Conservation (phyloP, 2,888 invertebrate species). For the Epirrhoe tristata region DNA sequence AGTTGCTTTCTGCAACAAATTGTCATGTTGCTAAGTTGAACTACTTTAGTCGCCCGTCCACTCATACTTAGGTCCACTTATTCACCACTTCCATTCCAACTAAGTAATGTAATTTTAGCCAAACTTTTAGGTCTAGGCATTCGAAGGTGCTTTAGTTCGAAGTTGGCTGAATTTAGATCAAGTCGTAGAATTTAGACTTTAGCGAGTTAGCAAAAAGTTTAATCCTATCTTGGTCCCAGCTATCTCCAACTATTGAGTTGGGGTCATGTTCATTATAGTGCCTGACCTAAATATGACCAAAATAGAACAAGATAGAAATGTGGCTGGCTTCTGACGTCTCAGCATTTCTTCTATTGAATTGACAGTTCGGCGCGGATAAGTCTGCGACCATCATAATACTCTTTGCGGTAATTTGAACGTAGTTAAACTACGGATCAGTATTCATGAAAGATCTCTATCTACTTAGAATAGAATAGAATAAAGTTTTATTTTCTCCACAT, state of each 20-base stretch:
- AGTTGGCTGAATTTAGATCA: conserved; percentile 20
- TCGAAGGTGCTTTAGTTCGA: conserved; percentile 14
- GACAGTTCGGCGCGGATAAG: too few relatives aligned
- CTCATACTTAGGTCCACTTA: conserved; percentile 6
- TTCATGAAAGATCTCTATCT: too few relatives aligned
- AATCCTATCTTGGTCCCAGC: conserved; percentile 11
- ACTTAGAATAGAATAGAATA: too few relatives aligned
- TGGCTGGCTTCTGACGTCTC: too few relatives aligned
- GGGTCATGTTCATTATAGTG: background rate
- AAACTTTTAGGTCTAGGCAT: conserved; percentile 12
- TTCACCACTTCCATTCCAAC: conserved; percentile 24
- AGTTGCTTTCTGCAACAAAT: too few relatives aligned
- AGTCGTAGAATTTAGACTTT: conserved; percentile 13
- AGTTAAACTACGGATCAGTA: too few relatives aligned
- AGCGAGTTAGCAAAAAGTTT: conserved; percentile 28
- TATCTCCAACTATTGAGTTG: background rate
- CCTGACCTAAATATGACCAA: background rate
- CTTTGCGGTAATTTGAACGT: too few relatives aligned
- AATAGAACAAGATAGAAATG: background rate
- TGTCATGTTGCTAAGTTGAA: background rate
- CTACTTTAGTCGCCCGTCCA: background rate
- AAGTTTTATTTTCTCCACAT: too few relatives aligned
- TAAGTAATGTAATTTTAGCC: conserved; percentile 26
- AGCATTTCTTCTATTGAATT: too few relatives aligned
- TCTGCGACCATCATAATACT: too few relatives aligned